These are phyloP conservation scores for Drosophila albomicans DNA, from an alignment of 1,140 invertebrate genomes.

Conservation along the genomic window DNA sequence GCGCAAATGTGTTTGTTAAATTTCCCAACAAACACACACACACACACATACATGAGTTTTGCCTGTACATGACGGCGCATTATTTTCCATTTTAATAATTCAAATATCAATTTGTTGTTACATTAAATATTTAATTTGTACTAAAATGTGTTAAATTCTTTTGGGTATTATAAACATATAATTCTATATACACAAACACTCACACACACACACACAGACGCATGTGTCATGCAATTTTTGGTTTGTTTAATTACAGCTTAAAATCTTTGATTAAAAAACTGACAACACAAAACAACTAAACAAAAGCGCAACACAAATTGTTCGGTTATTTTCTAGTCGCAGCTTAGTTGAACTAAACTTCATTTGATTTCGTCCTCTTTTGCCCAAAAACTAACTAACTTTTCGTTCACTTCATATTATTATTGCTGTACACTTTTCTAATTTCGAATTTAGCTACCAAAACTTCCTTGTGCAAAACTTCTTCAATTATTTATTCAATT, in stretches of 20 bases:
- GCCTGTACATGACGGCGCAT: conserved; percentile 72
- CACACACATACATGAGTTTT: conserved; percentile 33
- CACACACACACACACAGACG: conserved; percentile 8
- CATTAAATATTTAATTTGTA: conserved; percentile 83
- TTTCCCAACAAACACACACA: conserved; percentile 46
- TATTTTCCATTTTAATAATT: conserved; percentile 82
- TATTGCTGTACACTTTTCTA: neutral
- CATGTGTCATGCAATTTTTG: conserved; percentile 71
- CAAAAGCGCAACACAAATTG: conserved; percentile 31
- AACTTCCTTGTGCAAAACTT: neutral
- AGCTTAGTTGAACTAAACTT: conserved; percentile 34
- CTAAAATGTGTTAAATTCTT: conserved; percentile 83
- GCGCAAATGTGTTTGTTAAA: conserved; percentile 72
- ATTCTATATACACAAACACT: conserved; percentile 9
- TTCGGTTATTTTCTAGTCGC: neutral
- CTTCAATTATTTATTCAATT: neutral
- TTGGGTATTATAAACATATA: conserved; percentile 70
- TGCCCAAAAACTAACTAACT: neutral
- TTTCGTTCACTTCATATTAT: neutral
- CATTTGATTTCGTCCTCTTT: conserved; percentile 2
- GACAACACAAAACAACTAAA: conserved; percentile 27
- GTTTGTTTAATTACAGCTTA: conserved; percentile 81
- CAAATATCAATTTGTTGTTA: conserved; percentile 83
- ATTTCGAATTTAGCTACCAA: neutral
- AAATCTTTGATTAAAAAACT: conserved; percentile 75